Conservation (phyloP, 30 jellyfish, hydroid and myxozoan species). For the Aurelia aurita complex sp. Pacific region DNA sequence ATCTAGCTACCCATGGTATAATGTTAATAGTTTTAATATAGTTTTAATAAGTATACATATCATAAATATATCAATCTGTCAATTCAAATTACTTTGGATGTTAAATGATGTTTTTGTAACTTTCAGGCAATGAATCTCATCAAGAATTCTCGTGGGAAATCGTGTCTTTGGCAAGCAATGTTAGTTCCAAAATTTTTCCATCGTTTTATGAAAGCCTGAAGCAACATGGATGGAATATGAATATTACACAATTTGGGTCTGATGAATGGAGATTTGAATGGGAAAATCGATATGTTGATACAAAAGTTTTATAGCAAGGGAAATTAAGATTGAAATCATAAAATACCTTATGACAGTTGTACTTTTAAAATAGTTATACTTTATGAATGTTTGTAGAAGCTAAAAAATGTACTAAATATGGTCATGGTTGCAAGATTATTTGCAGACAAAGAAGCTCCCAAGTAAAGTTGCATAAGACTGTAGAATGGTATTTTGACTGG, state of each 20-base stretch:
- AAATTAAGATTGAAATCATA: background rate
- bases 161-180: conserved; percentile 48
- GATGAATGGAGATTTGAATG: conserved; percentile 92
- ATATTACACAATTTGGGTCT: conserved; percentile 68
- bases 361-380: no score
- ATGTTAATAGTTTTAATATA: no score
- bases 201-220: conserved; percentile 42
- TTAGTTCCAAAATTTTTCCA: conserved; percentile 40
- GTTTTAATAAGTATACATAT: no score
- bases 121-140: conserved; percentile 3
- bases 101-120: background rate
- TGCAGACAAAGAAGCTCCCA: no score
- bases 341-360: no score
- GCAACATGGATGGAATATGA: conserved; percentile 76
- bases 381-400: no score
- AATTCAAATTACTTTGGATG: background rate
- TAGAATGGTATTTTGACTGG: no score
- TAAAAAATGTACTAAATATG: no score
- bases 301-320: conserved; percentile 3
- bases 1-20: no score
- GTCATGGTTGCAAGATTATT: no score
- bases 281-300: conserved; percentile 16
- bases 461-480: no score
- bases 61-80: no score
- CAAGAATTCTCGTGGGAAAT: conserved; percentile 43